phyloP scores from a whole-genome alignment of 2,888 invertebrate species.

The Sphecodes monilicornis region DNA sequence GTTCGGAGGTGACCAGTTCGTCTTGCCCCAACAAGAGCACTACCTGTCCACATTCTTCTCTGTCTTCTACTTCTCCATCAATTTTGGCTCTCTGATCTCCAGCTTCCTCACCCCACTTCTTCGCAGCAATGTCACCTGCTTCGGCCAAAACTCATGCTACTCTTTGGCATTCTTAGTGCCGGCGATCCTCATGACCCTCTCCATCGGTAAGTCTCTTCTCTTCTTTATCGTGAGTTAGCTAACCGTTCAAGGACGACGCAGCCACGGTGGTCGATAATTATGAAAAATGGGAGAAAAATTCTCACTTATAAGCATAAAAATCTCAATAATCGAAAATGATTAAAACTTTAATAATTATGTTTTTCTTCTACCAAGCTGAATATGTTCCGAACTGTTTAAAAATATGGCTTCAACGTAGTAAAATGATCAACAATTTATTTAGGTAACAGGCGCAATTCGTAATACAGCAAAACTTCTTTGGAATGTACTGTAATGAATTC shows the following conservation, averaged over 20 bases:
- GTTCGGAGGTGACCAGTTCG: constrained; percentile 98
- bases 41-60: constrained; percentile 95
- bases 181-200: constrained; percentile 92
- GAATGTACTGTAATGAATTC: no score
- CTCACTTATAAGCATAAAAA: no score
- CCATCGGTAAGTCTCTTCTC: constrained; percentile 88
- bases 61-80: constrained; percentile 97
- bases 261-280: no score
- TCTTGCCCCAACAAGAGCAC: constrained; percentile 91
- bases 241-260: background rate
- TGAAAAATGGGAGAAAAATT: no score
- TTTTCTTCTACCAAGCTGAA: no score
- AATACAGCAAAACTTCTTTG: no score
- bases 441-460: no score
- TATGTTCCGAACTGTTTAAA: no score
- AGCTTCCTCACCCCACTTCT: constrained; percentile 95
- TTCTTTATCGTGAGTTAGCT: background rate
- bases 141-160: constrained; percentile 91
- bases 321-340: no score
- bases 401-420: no score
- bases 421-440: no score
- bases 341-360: no score
- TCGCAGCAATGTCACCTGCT: constrained; percentile 92
- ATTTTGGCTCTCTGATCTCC: constrained; percentile 95
- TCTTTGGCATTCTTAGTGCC: constrained; percentile 96